Conservation (phyloP, 2,888 invertebrate species). For the Nineta flava region DNA sequence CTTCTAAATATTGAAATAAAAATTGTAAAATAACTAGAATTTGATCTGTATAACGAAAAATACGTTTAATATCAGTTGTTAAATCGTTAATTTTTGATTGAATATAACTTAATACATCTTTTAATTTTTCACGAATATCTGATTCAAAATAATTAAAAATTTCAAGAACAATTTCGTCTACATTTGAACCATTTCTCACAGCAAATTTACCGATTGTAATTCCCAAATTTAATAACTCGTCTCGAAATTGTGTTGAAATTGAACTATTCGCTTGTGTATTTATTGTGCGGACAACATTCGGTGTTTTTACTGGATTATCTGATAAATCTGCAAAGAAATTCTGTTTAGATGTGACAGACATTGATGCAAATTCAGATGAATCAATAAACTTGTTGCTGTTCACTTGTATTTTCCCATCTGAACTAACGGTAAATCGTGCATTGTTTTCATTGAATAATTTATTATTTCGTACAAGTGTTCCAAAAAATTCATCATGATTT, state of each 20-base stretch:
- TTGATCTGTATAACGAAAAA: neutral
- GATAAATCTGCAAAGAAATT: conserved; percentile 6
- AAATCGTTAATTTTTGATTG: neutral
- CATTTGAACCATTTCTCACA: neutral
- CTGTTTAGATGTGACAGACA: neutral
- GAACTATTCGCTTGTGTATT: too few relatives aligned
- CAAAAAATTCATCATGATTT: conserved; percentile 34
- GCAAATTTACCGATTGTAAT: neutral
- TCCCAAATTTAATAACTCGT: neutral
- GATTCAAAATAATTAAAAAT: neutral
- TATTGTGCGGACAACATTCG: neutral
- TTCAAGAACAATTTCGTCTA: neutral
- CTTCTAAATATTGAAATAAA: neutral
- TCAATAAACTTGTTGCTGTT: conserved; percentile 9
- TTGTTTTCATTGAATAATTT: conserved; percentile 33
- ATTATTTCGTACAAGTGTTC: conserved; percentile 31
- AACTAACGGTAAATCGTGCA: conserved; percentile 10
- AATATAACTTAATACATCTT: neutral
- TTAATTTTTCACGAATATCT: neutral
- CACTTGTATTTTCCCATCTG: conserved; percentile 8
- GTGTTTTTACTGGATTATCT: conserved; percentile 1
- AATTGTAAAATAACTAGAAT: neutral
- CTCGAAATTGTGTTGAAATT: neutral
- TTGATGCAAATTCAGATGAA: conserved; percentile 8
- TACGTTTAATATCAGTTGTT: neutral